A percentile compares a stretch with the other conserved stretches of the same genome.
Evolutionary conservation across 64 coral and sea anemone genomes (phyloP).

Genomic region (Catalaphyllia jardinei): DNA sequence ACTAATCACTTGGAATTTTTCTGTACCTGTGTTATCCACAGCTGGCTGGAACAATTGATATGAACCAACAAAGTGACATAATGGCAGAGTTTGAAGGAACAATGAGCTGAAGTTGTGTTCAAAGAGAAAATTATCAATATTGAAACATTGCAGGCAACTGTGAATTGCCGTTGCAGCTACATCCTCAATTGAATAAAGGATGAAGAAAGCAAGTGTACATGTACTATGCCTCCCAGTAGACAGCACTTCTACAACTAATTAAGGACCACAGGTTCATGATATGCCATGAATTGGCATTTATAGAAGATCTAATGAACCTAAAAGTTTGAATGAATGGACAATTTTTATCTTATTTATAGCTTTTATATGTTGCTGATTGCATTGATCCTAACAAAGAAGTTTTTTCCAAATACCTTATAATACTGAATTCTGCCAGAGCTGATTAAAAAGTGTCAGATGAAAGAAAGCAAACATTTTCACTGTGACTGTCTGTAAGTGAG

Average conservation of each 20-base stretch:
- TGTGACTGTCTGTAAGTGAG: too few species aligned
- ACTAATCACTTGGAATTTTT: not conserved
- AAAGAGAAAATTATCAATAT: not conserved
- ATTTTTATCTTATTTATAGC: conserved; percentile 73
- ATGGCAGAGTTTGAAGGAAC: conserved; percentile 93
- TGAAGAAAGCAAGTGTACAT: not conserved
- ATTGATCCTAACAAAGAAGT: conserved; percentile 9
- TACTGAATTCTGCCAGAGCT: not conserved
- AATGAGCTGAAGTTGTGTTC: not conserved
- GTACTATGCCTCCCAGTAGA: not conserved
- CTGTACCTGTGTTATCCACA: conserved; percentile 26
- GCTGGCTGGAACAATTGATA: conserved; percentile 90
- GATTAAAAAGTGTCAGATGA: not conserved
- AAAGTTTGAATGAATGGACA: not conserved
- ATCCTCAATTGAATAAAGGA: not conserved
- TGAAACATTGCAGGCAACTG: not conserved
- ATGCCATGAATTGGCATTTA: not conserved
- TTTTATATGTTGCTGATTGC: conserved; percentile 52
- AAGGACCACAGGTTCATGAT: not conserved
- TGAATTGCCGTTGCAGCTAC: not conserved
- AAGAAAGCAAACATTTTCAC: not conserved
- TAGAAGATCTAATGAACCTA: not conserved
- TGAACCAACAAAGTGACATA: conserved; percentile 94
- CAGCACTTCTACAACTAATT: not conserved
- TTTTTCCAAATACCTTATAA: not conserved